Conservation (phyloP, 1,140 invertebrate genomes). For the Drosophila funebris region DNA sequence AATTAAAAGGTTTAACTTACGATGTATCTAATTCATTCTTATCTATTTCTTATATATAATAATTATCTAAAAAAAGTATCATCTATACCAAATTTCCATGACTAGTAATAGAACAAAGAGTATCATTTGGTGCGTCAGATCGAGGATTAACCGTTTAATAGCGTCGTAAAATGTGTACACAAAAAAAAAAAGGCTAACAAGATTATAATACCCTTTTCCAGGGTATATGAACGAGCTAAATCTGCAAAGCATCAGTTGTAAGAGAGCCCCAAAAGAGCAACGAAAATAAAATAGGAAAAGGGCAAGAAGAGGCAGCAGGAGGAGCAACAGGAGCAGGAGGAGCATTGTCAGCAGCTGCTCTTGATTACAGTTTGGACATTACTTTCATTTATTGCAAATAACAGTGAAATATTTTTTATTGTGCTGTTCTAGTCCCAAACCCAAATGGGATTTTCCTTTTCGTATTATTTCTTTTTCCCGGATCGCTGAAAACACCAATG, state of each 20-base stretch:
- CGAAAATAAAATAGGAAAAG: slow-evolving; percentile 9
- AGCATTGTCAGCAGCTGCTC: slow-evolving; percentile 71
- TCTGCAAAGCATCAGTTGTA: slow-evolving; percentile 43
- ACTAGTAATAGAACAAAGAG: no score
- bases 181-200: neutral
- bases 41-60: no score
- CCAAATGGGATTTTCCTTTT: slow-evolving; percentile 28
- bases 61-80: no score
- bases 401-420: slow-evolving; percentile 76
- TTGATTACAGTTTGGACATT: slow-evolving; percentile 79
- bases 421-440: slow-evolving; percentile 32
- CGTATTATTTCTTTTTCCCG: slow-evolving; percentile 2
- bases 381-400: slow-evolving; percentile 79
- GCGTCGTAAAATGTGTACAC: neutral
- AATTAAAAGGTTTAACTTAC: no score
- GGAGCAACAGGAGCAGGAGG: slow-evolving; percentile 16
- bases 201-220: neutral
- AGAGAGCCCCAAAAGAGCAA: slow-evolving; percentile 1
- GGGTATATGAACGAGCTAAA: slow-evolving; percentile 30
- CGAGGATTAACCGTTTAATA: neutral
- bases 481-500: slow-evolving; percentile 2
- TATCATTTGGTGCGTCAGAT: neutral
- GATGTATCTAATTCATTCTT: no score
- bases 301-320: slow-evolving; percentile 10
- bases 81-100: no score